phyloP scores from a whole-genome alignment of 2,797 vertebrate species.

The Xenopus petersii region DNA sequence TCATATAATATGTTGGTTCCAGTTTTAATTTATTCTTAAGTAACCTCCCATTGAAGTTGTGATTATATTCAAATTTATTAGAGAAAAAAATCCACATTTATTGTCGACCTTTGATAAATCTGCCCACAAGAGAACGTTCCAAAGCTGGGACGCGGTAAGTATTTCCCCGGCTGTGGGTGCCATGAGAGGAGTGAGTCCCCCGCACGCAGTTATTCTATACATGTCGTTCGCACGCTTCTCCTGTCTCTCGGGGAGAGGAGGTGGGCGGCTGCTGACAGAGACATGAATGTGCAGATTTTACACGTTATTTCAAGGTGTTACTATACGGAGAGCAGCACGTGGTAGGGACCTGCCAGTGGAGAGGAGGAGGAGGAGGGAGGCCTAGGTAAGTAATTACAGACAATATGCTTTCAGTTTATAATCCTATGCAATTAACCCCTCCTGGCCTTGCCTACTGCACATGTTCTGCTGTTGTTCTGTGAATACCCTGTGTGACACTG shows the following conservation, averaged over 20 bases:
- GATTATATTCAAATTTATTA: no score
- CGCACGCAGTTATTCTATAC: not conserved
- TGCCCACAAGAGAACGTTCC: no score
- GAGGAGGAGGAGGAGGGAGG: slow-evolving; percentile 1
- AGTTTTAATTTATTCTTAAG: no score
- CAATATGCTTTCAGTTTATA: not conserved
- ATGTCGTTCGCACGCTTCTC: not conserved
- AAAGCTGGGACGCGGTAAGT: no score
- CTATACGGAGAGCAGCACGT: slow-evolving; percentile 35
- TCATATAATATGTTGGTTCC: no score
- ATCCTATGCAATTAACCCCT: not conserved
- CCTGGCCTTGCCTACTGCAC: not conserved
- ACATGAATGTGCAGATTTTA: slow-evolving; percentile 14
- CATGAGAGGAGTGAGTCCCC: no score
- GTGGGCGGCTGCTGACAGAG: slow-evolving; percentile 30
- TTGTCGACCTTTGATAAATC: no score
- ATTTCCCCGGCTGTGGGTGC: no score
- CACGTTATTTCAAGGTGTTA: slow-evolving; percentile 35
- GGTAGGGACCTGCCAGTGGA: slow-evolving; percentile 15
- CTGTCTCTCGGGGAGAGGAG: slow-evolving; percentile 24
- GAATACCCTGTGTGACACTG: not conserved
- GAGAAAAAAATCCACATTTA: no score
- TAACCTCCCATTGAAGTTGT: no score
- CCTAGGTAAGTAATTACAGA: not conserved
- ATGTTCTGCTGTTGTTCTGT: not conserved